Percentiles rank a stretch among this genome's conserved stretches.
phyloP scores from a whole-genome alignment of 2,113 vertebrate genomes.

The Callospermophilus lateralis region DNA sequence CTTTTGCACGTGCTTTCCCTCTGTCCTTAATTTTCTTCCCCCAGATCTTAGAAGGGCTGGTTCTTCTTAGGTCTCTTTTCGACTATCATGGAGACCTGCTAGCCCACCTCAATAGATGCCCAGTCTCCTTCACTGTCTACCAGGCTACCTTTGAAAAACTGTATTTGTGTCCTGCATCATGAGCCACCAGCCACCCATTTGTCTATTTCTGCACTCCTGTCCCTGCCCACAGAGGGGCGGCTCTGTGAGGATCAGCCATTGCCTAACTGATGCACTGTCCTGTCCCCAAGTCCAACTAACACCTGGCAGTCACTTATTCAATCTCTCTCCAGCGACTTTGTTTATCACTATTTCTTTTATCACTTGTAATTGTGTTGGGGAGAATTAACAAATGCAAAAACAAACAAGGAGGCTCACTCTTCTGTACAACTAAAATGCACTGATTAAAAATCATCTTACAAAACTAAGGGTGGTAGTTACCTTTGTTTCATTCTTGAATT shows the following conservation, averaged over 20 bases:
- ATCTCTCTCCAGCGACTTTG: background rate
- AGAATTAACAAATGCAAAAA: background rate
- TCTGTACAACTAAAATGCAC: too few relatives aligned
- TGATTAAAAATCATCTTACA: too few relatives aligned
- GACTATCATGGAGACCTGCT: background rate
- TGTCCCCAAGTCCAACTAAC: background rate
- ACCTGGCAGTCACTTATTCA: background rate
- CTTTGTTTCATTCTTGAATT: background rate
- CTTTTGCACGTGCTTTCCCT: rapidly evolving
- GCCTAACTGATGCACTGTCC: background rate
- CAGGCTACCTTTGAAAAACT: background rate
- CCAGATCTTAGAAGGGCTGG: background rate
- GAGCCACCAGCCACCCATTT: background rate
- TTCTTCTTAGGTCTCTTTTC: background rate
- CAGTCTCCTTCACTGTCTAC: background rate
- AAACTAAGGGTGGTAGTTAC: too few relatives aligned
- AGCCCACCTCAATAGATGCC: background rate
- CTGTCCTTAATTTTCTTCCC: background rate
- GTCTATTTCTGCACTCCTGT: background rate
- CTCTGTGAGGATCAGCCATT: background rate
- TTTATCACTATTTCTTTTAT: background rate
- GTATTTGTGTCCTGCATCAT: rapidly evolving
- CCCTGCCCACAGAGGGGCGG: background rate
- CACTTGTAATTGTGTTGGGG: background rate
- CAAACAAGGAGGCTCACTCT: background rate